These are phyloP conservation scores for Carduelis carduelis DNA, from an alignment of 2,797 vertebrate species.

Conservation along the genomic window DNA sequence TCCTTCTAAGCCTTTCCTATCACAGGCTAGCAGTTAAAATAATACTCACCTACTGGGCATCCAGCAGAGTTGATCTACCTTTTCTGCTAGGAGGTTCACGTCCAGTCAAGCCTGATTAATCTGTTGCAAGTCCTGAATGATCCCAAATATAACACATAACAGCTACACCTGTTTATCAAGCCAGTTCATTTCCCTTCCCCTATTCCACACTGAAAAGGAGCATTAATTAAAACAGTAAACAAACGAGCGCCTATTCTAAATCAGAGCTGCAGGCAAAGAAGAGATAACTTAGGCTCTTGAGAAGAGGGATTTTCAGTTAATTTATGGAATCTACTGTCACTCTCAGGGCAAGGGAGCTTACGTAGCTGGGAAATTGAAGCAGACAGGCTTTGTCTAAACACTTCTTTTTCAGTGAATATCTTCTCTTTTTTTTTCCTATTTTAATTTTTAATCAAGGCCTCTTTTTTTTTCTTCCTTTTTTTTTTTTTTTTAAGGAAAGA, in stretches of 20 bases:
- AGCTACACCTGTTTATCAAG: slow-evolving; percentile 82
- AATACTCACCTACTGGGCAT: slow-evolving; percentile 80
- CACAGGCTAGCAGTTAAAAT: slow-evolving; percentile 77
- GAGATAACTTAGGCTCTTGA: slow-evolving; percentile 84
- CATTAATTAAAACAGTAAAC: slow-evolving; percentile 86
- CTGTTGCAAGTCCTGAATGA: slow-evolving; percentile 70
- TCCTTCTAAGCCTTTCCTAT: slow-evolving; percentile 79
- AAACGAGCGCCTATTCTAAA: slow-evolving; percentile 80
- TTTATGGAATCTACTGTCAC: slow-evolving; percentile 81
- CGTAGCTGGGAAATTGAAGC: slow-evolving; percentile 76
- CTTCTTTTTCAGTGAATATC: slow-evolving; percentile 72
- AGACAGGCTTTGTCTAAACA: slow-evolving; percentile 80
- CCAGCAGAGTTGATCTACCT: slow-evolving; percentile 79
- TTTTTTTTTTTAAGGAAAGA: neutral
- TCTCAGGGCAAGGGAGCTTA: slow-evolving; percentile 73
- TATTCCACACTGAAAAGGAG: slow-evolving; percentile 76
- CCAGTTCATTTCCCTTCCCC: slow-evolving; percentile 74
- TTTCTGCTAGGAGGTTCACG: slow-evolving; percentile 73
- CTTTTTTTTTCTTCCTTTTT: neutral
- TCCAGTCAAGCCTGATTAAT: slow-evolving; percentile 80
- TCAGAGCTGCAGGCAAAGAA: slow-evolving; percentile 82
- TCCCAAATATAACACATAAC: slow-evolving; percentile 68
- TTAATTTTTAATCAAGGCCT: slow-evolving; percentile 71
- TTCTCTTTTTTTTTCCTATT: slow-evolving; percentile 53
- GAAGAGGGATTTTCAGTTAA: slow-evolving; percentile 84